phyloP scores from a whole-genome alignment of 2,113 vertebrate genomes.

The Cheilinus undulatus region DNA sequence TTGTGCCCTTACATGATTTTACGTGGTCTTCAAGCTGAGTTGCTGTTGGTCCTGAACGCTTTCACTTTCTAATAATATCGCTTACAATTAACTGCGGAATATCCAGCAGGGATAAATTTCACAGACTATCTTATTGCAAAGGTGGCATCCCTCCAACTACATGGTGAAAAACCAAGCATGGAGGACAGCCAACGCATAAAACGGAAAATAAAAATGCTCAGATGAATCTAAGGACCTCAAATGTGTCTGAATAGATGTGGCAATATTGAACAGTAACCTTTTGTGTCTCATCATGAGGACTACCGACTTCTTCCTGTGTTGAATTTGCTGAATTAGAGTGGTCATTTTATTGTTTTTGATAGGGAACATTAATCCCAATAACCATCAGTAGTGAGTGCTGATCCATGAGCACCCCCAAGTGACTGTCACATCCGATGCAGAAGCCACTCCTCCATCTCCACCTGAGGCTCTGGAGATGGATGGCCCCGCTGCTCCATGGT shows the following conservation, averaged over 20 bases:
- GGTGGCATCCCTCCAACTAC: too few species aligned
- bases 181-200: too few species aligned
- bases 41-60: too few species aligned
- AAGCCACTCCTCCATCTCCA: slow-evolving; percentile 57
- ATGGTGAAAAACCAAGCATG: too few species aligned
- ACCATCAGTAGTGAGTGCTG: slow-evolving; percentile 42
- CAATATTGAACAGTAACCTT: not conserved
- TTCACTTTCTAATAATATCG: too few species aligned
- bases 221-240: too few species aligned
- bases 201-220: not conserved
- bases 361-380: slow-evolving; percentile 65
- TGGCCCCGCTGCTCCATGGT: slow-evolving; percentile 52
- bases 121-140: too few species aligned
- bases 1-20: too few species aligned
- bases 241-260: not conserved
- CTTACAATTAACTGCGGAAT: too few species aligned
- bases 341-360: slow-evolving; percentile 64
- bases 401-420: slow-evolving; percentile 52
- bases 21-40: too few species aligned
- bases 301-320: not conserved
- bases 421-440: slow-evolving; percentile 65
- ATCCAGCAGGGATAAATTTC: too few species aligned
- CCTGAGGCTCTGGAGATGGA: slow-evolving; percentile 71
- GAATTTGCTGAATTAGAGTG: slow-evolving; percentile 7
- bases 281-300: not conserved